Base-by-base conservation (phyloP, 2,888 invertebrate genomes). In the Gari tellinella region DNA sequence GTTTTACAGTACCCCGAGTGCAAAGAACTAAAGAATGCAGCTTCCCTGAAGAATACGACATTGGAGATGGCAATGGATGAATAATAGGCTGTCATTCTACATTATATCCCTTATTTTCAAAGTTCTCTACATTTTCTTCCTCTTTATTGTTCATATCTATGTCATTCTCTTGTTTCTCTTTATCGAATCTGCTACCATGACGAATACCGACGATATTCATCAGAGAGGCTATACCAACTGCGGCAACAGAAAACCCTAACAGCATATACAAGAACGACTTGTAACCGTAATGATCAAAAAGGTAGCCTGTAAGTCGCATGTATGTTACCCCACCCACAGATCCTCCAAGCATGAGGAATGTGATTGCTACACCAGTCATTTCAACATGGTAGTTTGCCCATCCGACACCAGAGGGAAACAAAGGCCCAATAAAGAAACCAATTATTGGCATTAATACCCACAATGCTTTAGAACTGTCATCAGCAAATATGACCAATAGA, bases 301-400 rank as follows among this genome's bases (percentile, higher is more conserved):
- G 57, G 58, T 76, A 83, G 2, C 87, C 87, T 4, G 82, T 79
- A 4, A 84, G 25, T 56, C 75, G 84, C 58, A 86, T 75, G 62
- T 83, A 84, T 1, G 72, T 57, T 5, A 86, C 49, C 0, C 83
- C 86, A 15, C 87, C 87, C 0, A 75, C 19, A 8, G 83, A 81
- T 0, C 80, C 81, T 7, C 86, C 87, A 14, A 83, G 55, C 14
- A 84, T 60, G 15, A 81, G 53, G 15, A 84, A 66, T 31, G 82
- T 84, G 12, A 85, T 81, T 4, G 72, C 83, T 17, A 82, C 58
- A 0, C 85, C 82, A 5, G 86, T 86, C 62, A 86, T 69, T n/a
- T 80, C 69, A 2, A 87, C 57, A 40, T 86, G 81, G 19, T 63
- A 80, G 38, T 88, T 83, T 2, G 79, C 81, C 85, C 86, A 86